phyloP scores from a whole-genome alignment of 2,113 vertebrate species.

The Pachypanchax playfairii region DNA sequence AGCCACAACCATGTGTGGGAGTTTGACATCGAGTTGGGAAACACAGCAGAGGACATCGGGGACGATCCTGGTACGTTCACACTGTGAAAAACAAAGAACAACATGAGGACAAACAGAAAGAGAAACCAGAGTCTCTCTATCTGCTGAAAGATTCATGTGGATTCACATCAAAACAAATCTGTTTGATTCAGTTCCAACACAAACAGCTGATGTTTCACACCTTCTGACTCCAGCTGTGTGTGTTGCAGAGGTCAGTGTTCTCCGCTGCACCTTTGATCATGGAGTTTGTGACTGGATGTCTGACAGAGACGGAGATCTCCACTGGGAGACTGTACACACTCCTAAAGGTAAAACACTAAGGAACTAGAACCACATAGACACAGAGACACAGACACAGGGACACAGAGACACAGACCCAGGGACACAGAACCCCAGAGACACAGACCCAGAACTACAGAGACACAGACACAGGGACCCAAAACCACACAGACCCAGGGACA shows the following conservation, averaged over 20 bases:
- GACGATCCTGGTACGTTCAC: conserved; percentile 85
- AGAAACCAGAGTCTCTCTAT: too few species aligned
- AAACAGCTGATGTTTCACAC: too few species aligned
- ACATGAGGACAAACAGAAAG: background rate
- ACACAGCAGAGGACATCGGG: conserved; percentile 82
- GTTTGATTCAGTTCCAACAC: too few species aligned
- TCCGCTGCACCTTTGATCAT: conserved; percentile 86
- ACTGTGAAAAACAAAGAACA: background rate
- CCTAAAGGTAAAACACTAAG: conserved; percentile 61
- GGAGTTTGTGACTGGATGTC: conserved; percentile 89
- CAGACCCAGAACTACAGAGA: background rate
- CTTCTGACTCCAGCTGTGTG: conserved; percentile 4
- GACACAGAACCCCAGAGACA: too few species aligned
- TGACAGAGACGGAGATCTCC: conserved; percentile 82
- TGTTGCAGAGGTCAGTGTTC: conserved; percentile 73
- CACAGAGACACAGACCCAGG: background rate
- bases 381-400: background rate
- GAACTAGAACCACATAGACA: conserved; percentile 42
- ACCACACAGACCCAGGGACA: too few species aligned
- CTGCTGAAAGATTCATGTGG: too few species aligned
- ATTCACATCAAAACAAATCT: too few species aligned
- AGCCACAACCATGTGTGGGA: conserved; percentile 83
- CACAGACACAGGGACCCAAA: background rate
- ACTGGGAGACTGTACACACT: conserved; percentile 80
- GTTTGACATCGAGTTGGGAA: conserved; percentile 90